Evolutionary conservation across 1,140 invertebrate genomes (phyloP).

Genomic region (Drosophila obscura): DNA sequence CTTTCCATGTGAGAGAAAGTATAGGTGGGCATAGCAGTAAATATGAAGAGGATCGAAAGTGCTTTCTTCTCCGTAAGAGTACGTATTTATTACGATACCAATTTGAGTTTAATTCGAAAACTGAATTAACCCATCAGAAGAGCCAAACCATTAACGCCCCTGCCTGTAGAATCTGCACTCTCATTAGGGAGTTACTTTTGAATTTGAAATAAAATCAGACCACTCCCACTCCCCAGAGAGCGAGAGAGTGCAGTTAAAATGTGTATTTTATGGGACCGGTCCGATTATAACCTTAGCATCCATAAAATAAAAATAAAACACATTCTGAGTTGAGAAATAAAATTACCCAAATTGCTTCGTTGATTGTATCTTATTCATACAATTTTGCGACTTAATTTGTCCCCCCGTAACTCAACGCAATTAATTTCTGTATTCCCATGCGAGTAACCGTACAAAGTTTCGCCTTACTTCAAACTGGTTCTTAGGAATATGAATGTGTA

Average conservation of each 20-base stretch:
- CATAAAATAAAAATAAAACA: slow-evolving; percentile 47
- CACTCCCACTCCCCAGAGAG: no score
- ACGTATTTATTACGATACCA: no score
- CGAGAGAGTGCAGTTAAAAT: slow-evolving; percentile 19
- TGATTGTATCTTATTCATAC: slow-evolving; percentile 41
- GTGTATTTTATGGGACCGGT: slow-evolving; percentile 40
- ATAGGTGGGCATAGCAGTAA: no score
- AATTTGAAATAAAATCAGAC: no score
- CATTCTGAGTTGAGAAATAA: slow-evolving; percentile 29
- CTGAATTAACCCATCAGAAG: no score
- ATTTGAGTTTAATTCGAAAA: no score
- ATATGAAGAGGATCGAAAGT: no score
- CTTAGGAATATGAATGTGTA: slow-evolving; percentile 11
- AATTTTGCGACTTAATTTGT: slow-evolving; percentile 53
- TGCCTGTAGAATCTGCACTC: no score
- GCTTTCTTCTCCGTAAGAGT: no score
- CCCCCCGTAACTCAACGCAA: slow-evolving; percentile 34
- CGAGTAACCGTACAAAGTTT: slow-evolving; percentile 17
- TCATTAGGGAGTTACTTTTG: no score
- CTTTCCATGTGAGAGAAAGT: no score
- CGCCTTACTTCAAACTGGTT: slow-evolving; percentile 23
- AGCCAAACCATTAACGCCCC: no score
- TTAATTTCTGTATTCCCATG: slow-evolving; percentile 33
- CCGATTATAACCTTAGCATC: slow-evolving; percentile 31
- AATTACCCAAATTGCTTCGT: slow-evolving; percentile 26